Evolutionary conservation across 2,888 invertebrate genomes (phyloP), one percentile per base, ranked within the genome.

Genomic region (Darwinula stevensoni): DNA sequence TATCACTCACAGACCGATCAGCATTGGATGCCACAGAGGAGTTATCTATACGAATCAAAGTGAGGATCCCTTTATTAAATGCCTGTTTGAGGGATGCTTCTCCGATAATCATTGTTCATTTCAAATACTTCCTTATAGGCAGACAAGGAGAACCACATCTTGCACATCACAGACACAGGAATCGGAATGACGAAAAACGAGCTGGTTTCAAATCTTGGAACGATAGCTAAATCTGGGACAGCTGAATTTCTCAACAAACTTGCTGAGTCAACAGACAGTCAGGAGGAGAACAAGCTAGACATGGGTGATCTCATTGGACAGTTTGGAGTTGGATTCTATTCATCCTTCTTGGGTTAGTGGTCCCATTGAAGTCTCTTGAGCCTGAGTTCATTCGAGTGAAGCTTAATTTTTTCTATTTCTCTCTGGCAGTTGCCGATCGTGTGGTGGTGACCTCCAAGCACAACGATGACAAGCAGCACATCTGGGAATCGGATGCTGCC

Each of bases 321-420:
- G 56, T 99, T 99, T 57, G 97, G 97, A 49, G 97, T 99, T 40
- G 97, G 97, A 36, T 99, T 97, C 59, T 97, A 97, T 56, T 94
- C 94, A 1, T 72, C 88, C 3, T 97, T 97, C 59, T 62, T 84
- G 33, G 51, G 49, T 50, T 40, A 40, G 39, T n/a, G 17, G n/a
- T n/a, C n/a, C n/a, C n/a, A n/a, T n/a, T n/a, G n/a, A n/a, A n/a
- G n/a, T n/a, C n/a, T n/a, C n/a, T n/a, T n/a, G n/a, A n/a, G n/a
- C n/a, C n/a, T n/a, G n/a, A n/a, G 22, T 18, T 18, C 22, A 9
- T 9, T 9, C 22, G n/a, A n/a, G 6, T 18, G 6, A 9, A 18
- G 6, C 6, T 9, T 6, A 18, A 9, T 18, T 18, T 18, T 6
- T n/a, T 18, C 6, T 9, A n/a, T 2, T 28, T 6, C 12, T 16